phyloP scores from a whole-genome alignment of 2,797 vertebrate species.

The Cyclopterus lumpus region DNA sequence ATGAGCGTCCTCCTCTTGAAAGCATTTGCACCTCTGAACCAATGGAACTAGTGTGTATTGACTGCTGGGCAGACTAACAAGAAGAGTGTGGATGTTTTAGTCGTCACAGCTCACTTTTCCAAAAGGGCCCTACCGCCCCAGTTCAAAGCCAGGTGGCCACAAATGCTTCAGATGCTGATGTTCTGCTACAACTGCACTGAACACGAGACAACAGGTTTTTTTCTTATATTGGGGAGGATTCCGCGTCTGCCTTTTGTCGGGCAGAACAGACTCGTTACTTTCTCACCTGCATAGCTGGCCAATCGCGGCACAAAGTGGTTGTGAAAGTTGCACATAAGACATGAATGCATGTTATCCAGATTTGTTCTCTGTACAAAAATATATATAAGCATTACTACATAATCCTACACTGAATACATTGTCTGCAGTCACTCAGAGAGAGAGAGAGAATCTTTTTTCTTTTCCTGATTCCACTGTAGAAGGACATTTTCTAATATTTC shows the following conservation, averaged over 20 bases:
- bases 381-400: background rate
- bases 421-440: background rate
- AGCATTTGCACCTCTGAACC: too few relatives aligned
- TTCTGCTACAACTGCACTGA: slow-evolving; percentile 38
- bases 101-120: too few relatives aligned
- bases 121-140: slow-evolving; percentile 14
- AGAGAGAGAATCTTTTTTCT: slow-evolving; percentile 4
- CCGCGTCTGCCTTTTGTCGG: background rate
- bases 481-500: slow-evolving; percentile 46
- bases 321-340: background rate
- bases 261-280: too few relatives aligned
- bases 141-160: slow-evolving; percentile 16
- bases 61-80: too few relatives aligned
- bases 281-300: background rate
- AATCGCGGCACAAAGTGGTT: background rate
- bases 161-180: slow-evolving; percentile 6
- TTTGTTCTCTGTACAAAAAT: background rate
- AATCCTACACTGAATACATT: background rate
- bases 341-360: background rate
- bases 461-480: slow-evolving; percentile 31
- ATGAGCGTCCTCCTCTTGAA: too few relatives aligned
- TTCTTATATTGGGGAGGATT: background rate
- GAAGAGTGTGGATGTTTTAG: too few relatives aligned
- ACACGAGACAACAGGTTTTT: background rate
- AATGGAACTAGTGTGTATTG: too few relatives aligned